phyloP scores from a whole-genome alignment of 2,113 vertebrate genomes.

The Pelodiscus sinensis region DNA sequence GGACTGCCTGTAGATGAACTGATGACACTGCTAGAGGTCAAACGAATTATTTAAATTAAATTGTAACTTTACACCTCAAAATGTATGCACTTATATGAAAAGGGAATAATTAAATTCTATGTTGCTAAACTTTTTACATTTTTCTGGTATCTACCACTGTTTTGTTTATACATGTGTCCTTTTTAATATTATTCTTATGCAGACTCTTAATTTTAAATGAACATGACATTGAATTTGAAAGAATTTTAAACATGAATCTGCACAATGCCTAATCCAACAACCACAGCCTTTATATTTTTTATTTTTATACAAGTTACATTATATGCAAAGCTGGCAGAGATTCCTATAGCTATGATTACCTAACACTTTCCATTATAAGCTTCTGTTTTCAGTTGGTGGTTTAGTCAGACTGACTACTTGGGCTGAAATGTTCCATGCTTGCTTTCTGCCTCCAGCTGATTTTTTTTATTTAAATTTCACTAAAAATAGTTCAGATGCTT shows the following conservation, averaged over 20 bases:
- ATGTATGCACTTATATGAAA: not conserved
- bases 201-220: conserved; percentile 13
- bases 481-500: conserved; percentile 3
- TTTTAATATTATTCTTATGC: conserved; percentile 10
- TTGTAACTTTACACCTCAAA: not conserved
- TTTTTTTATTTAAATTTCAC: not conserved
- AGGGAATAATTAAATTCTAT: not conserved
- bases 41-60: not conserved
- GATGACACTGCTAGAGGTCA: conserved; percentile 7
- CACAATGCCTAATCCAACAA: not conserved
- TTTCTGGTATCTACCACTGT: not conserved
- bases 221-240: not conserved
- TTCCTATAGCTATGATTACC: not conserved
- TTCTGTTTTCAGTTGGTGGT: conserved; percentile 4
- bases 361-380: not conserved
- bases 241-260: not conserved
- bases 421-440: conserved; percentile 12
- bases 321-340: not conserved
- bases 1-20: too few species aligned
- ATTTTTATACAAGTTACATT: not conserved
- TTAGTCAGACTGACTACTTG: not conserved
- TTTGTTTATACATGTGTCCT: conserved; percentile 1
- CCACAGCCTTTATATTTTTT: rapidly evolving
- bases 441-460: not conserved
- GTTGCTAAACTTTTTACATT: not conserved